Base-by-base conservation (phyloP, 1,140 invertebrate genomes). In the Holcopasites calliopsidis region DNA sequence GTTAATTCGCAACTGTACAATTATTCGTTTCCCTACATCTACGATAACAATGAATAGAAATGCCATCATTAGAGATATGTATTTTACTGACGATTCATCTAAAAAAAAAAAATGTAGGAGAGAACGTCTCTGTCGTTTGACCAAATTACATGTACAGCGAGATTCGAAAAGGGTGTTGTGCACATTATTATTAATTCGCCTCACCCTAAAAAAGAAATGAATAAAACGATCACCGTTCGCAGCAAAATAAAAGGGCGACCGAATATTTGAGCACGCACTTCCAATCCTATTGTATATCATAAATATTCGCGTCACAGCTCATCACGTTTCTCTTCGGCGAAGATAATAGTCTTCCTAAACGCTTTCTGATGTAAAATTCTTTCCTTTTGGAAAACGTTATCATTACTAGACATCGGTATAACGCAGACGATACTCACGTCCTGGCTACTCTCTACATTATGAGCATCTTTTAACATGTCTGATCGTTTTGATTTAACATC, bases 21-120 rank as follows among this genome's bases (percentile, higher is more conserved):
- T 62, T 44, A 62, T 57, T 66, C 35, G 23, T 47, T 68, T 16
- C n/a, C 26, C 66, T 82, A 82, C 60, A 23, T 55, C 61, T 79
- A 81, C 66, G 44, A 62, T 82, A 82, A 82, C 71, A 79, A 82
- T 79, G 23, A 79, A 75, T 82, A 79, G 65, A 79, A 82, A 72
- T 79, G 72, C 55, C 71, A 60, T n/a, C n/a, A n/a, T 57, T 76
- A 68, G 35, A 76, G 80, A 82, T 79, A 82, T 82, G 77, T 82
- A 65, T 78, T 68, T 79, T 49, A 79, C 54, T 58, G 76, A 74
- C 44, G 47, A 38, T 35, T 58, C 50, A 23, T 74, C 69, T 73
- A 79, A 72, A 54, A n/a, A n/a, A n/a, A n/a, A n/a, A n/a, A n/a
- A 44, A 71, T 21, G 16, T 70, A 21, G n/a, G 47, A 68, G 40